Conservation (phyloP, 2,888 invertebrate species). For the Sycophila texana region DNA sequence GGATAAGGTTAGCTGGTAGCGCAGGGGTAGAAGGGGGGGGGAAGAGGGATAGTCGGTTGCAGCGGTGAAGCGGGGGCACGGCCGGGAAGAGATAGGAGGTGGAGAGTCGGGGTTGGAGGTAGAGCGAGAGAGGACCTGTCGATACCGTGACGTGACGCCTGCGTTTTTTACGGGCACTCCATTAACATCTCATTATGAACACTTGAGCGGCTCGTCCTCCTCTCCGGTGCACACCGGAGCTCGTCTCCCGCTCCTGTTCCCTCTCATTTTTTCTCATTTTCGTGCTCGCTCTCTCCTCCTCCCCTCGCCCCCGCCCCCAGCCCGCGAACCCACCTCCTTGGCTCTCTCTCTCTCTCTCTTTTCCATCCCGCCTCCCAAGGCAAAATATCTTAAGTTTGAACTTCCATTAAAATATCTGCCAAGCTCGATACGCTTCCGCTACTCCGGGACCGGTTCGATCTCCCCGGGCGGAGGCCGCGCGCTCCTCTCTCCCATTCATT, state of each 20-base stretch:
- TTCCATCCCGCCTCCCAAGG: conserved; percentile 52
- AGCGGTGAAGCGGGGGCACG: not conserved
- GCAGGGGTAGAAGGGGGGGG: not conserved
- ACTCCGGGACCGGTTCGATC: conserved; percentile 34
- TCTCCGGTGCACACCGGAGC: conserved; percentile 24
- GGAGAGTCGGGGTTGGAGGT: conserved; percentile 28
- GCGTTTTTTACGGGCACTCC: conserved; percentile 72
- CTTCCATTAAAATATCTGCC: conserved; percentile 74
- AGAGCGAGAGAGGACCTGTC: conserved; percentile 64
- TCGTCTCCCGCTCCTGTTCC: conserved; percentile 15
- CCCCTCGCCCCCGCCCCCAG: no score
- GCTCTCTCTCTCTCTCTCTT: conserved; percentile 49
- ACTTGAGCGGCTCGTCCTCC: conserved; percentile 65
- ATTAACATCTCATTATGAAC: conserved; percentile 75
- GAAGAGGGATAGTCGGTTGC: no score
- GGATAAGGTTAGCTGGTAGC: conserved; percentile 47
- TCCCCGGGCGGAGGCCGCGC: not conserved
- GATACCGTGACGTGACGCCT: conserved; percentile 71
- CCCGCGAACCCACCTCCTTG: not conserved
- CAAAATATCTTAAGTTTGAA: conserved; percentile 73
- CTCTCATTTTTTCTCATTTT: no score
- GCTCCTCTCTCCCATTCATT: not conserved
- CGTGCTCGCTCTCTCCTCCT: conserved; percentile 48
- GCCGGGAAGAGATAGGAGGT: conserved; percentile 44
- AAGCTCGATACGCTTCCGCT: conserved; percentile 59